Evolutionary conservation across 2,797 vertebrate species (phyloP).

Genomic region (Sebastes cheni): DNA sequence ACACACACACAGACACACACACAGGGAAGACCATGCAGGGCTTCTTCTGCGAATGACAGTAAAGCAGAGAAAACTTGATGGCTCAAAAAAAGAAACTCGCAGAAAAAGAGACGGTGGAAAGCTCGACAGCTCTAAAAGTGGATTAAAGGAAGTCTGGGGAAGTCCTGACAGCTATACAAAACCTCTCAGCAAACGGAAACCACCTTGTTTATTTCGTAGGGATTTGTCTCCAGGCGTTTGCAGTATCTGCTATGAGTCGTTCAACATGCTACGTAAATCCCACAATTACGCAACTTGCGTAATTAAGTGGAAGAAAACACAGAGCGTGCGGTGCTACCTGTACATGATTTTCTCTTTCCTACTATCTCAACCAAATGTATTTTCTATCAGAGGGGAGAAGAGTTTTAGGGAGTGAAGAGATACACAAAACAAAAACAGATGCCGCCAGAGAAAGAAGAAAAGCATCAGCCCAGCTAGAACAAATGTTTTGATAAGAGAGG

Average conservation of each 20-base stretch:
- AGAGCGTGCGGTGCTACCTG: not conserved
- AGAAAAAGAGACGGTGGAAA: slow-evolving; percentile 35
- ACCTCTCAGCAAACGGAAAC: slow-evolving; percentile 27
- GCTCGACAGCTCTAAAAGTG: slow-evolving; percentile 33
- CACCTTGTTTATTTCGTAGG: slow-evolving; percentile 54
- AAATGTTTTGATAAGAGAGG: slow-evolving; percentile 43
- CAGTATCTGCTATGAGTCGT: slow-evolving; percentile 44
- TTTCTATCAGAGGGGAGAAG: not conserved
- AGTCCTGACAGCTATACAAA: slow-evolving; percentile 50
- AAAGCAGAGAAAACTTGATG: slow-evolving; percentile 27
- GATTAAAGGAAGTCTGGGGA: slow-evolving; percentile 50
- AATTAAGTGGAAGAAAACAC: slow-evolving; percentile 36
- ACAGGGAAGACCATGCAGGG: slow-evolving; percentile 21
- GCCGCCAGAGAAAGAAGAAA: slow-evolving; percentile 14
- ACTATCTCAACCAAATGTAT: not conserved
- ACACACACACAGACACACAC: not conserved
- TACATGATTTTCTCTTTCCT: not conserved
- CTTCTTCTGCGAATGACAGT: slow-evolving; percentile 34
- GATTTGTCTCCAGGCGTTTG: slow-evolving; percentile 57
- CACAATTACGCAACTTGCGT: slow-evolving; percentile 64
- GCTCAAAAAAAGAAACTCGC: slow-evolving; percentile 16
- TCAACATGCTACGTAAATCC: slow-evolving; percentile 53
- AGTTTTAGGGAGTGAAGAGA: slow-evolving; percentile 9
- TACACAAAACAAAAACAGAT: slow-evolving; percentile 34
- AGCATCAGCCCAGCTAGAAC: slow-evolving; percentile 12